Conservation (phyloP, 2,888 invertebrate species). For the Slavum lentiscoides region DNA sequence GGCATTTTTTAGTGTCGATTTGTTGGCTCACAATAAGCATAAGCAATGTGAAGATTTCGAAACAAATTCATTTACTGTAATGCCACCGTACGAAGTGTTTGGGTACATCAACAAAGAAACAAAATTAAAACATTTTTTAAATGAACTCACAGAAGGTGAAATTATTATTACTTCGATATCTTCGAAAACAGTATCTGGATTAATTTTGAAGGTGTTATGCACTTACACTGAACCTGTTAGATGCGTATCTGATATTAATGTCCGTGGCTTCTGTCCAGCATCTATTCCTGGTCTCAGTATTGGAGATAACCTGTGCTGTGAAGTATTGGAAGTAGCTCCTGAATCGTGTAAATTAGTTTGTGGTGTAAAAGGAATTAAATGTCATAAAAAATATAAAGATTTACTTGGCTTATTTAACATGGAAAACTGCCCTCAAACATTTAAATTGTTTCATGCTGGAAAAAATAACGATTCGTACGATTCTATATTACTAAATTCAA, state of each 20-base stretch:
- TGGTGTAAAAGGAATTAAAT: conserved; percentile 82
- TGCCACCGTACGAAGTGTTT: conserved; percentile 87
- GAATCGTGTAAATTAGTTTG: conserved; percentile 85
- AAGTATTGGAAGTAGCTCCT: conserved; percentile 82
- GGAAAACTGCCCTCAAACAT: conserved; percentile 78
- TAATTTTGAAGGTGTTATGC: conserved; percentile 81
- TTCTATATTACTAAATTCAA: conserved; percentile 78
- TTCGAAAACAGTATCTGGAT: conserved; percentile 73
- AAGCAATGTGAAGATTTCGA: conserved; percentile 46
- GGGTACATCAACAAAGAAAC: conserved; percentile 78
- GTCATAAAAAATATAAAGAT: conserved; percentile 70
- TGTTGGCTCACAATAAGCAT: conserved; percentile 27
- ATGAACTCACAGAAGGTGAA: conserved; percentile 71
- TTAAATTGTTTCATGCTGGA: conserved; percentile 61
- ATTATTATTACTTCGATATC: conserved; percentile 78
- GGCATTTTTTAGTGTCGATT: conserved; percentile 45
- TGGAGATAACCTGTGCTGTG: conserved; percentile 74
- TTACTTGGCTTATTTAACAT: conserved; percentile 81
- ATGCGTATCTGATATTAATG: conserved; percentile 73
- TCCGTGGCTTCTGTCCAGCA: conserved; percentile 31
- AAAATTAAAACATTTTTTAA: conserved; percentile 77
- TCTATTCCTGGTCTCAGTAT: conserved; percentile 64
- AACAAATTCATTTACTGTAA: conserved; percentile 64
- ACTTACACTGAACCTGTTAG: conserved; percentile 77
- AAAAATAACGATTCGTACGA: conserved; percentile 70